Percentiles rank a stretch among this genome's conserved stretches.
Conservation (phyloP, 2,888 invertebrate species). For the Oscheius myriophilus region DNA sequence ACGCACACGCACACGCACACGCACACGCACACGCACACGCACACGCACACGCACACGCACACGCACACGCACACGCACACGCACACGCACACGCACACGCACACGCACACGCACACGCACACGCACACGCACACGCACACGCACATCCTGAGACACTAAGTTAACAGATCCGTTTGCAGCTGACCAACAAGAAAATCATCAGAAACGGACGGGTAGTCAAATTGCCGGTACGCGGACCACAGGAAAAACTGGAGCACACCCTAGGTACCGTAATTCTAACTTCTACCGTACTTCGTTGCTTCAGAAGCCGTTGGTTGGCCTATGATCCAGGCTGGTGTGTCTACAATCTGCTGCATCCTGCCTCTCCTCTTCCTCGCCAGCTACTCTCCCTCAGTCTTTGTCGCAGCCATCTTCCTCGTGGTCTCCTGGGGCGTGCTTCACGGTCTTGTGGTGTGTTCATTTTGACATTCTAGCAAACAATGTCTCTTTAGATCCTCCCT, state of each 20-base stretch:
- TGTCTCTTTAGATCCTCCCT: slow-evolving; percentile 59
- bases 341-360: slow-evolving; percentile 66
- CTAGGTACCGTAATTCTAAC: slow-evolving; percentile 31
- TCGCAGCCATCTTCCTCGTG: slow-evolving; percentile 66
- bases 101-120: no score
- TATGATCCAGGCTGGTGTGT: slow-evolving; percentile 68
- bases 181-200: slow-evolving; percentile 60
- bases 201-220: slow-evolving; percentile 57
- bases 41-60: no score
- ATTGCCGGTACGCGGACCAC: slow-evolving; percentile 55
- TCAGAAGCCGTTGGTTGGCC: slow-evolving; percentile 66
- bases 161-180: slow-evolving; percentile 32
- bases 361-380: slow-evolving; percentile 62
- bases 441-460: slow-evolving; percentile 50
- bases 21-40: no score
- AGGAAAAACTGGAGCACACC: slow-evolving; percentile 61
- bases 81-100: no score
- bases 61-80: no score
- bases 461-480: not conserved
- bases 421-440: slow-evolving; percentile 66
- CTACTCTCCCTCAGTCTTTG: slow-evolving; percentile 67
- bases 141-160: no score
- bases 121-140: no score
- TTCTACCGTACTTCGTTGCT: not conserved
- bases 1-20: no score